Conservation (phyloP, 2,888 invertebrate species). For the Hirtodrosophila confusa region DNA sequence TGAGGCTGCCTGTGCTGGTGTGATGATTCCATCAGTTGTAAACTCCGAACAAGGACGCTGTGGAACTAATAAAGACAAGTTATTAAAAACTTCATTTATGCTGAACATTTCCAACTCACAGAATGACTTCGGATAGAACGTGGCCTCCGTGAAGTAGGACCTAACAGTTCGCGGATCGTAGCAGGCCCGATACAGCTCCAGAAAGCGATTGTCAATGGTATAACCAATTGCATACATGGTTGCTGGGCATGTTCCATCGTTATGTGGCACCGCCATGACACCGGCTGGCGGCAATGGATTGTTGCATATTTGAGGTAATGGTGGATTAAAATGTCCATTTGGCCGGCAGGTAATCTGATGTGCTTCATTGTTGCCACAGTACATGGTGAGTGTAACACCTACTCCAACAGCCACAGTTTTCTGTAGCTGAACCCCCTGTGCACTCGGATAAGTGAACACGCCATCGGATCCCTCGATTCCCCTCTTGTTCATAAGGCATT, state of each 20-base stretch:
- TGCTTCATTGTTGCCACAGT: background rate
- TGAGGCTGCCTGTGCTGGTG: slow-evolving; percentile 1
- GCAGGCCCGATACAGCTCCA: slow-evolving; percentile 45
- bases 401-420: slow-evolving; percentile 12
- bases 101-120: slow-evolving; percentile 1
- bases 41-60: slow-evolving; percentile 2
- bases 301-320: slow-evolving; percentile 2
- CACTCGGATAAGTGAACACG: slow-evolving; percentile 32
- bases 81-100: background rate
- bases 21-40: slow-evolving; percentile 4
- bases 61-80: background rate
- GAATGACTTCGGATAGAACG: slow-evolving; percentile 3
- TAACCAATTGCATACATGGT: slow-evolving; percentile 37
- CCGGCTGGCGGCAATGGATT: background rate
- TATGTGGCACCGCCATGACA: background rate
- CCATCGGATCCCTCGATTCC: slow-evolving; percentile 38
- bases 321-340: background rate
- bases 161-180: background rate
- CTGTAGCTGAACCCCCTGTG: slow-evolving; percentile 9
- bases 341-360: slow-evolving; percentile 11
- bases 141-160: slow-evolving; percentile 2
- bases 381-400: slow-evolving; percentile 7
- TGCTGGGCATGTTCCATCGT: slow-evolving; percentile 24
- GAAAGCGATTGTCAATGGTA: slow-evolving; percentile 4
- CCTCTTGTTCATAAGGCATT: background rate